A percentile compares a stretch with the other conserved stretches of the same genome.
Conservation (phyloP, 2,888 invertebrate genomes). For the Sceliomorpha sp. region DNA sequence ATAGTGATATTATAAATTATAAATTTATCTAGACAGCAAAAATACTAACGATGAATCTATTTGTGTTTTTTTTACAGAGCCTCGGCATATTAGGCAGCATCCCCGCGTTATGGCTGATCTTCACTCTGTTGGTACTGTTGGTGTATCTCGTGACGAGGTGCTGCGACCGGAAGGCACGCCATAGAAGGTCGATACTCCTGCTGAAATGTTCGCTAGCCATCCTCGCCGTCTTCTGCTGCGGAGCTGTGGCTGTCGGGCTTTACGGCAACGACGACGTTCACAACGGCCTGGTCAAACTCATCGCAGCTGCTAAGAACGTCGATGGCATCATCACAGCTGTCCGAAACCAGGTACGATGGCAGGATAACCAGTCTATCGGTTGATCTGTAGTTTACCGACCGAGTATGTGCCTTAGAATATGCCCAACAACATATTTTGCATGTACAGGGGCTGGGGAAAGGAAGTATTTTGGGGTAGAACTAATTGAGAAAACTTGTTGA, state of each 20-base stretch:
- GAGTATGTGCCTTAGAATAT: too few species aligned
- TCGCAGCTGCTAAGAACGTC: constrained; percentile 90
- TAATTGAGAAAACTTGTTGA: too few species aligned
- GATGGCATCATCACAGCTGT: constrained; percentile 90
- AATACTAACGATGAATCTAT: too few species aligned
- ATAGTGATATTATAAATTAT: too few species aligned
- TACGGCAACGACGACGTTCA: constrained; percentile 98
- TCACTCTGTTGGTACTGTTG: constrained; percentile 92
- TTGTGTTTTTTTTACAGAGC: constrained; percentile 87
- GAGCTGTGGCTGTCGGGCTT: constrained; percentile 93
- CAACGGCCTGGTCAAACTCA: constrained; percentile 88
- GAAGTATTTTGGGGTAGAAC: too few species aligned
- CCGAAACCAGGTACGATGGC: constrained; percentile 92
- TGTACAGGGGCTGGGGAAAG: too few species aligned
- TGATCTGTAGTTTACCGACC: too few species aligned
- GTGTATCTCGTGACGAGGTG: constrained; percentile 97
- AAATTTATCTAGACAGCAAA: too few species aligned
- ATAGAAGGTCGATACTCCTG: constrained; percentile 92
- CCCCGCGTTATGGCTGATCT: constrained; percentile 95
- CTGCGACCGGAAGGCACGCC: constrained; percentile 95
- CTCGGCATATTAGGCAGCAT: constrained; percentile 95
- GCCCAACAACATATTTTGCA: too few species aligned
- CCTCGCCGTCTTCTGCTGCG: constrained; percentile 93
- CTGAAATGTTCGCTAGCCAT: constrained; percentile 90
- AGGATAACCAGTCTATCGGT: too few species aligned